These are phyloP conservation scores for Scyliorhinus canicula DNA, from an alignment of 2,797 vertebrate species.

Conservation along the genomic window DNA sequence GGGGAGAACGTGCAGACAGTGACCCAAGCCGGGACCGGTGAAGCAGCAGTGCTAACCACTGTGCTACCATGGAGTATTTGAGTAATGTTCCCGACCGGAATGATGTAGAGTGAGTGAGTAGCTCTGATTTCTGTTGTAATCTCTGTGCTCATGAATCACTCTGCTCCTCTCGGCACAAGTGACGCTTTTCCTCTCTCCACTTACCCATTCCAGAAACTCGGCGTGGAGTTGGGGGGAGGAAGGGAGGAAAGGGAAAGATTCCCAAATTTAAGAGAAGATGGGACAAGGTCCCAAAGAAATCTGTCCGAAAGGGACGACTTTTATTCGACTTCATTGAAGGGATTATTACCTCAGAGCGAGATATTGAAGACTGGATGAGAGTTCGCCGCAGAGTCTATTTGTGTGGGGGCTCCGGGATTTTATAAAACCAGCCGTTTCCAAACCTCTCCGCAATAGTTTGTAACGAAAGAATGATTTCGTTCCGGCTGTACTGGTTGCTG, in stretches of 20 bases:
- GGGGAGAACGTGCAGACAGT: no score
- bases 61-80: no score
- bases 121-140: neutral
- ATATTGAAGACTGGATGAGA: neutral
- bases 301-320: neutral
- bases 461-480: neutral
- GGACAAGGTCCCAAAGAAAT: neutral
- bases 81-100: neutral
- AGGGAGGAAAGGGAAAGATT: no score
- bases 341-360: neutral
- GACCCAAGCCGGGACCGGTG: no score
- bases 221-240: neutral
- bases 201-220: neutral
- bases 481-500: neutral
- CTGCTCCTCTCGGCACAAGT: neutral
- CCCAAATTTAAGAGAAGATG: neutral
- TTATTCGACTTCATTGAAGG: neutral
- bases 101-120: neutral
- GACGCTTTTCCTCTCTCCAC: slow-evolving; percentile 25
- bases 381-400: neutral
- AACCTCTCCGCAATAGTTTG: neutral
- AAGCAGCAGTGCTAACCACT: no score
- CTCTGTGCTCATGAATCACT: neutral
- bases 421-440: neutral
- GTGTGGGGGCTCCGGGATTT: neutral